phyloP scores from a whole-genome alignment of 1,140 invertebrate genomes.

The Scaptomyza montana region DNA sequence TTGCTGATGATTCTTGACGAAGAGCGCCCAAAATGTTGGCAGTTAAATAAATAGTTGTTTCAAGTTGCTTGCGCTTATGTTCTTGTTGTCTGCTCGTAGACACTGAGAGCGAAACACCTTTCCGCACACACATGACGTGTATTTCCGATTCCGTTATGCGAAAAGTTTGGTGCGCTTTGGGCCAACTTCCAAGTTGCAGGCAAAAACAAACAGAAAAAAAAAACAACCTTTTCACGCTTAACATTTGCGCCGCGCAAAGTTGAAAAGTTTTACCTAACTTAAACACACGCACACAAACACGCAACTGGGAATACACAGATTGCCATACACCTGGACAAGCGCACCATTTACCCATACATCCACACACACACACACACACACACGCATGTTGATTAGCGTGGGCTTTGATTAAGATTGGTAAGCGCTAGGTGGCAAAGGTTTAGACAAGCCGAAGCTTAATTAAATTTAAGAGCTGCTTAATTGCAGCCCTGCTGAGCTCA shows the following conservation, averaged over 20 bases:
- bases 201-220: slow-evolving; percentile 26
- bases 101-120: slow-evolving; percentile 50
- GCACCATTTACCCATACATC: slow-evolving; percentile 7
- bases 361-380: slow-evolving; percentile 32
- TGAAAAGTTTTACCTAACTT: slow-evolving; percentile 66
- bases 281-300: slow-evolving; percentile 30
- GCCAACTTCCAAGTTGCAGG: slow-evolving; percentile 55
- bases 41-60: slow-evolving; percentile 78
- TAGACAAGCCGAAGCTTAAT: slow-evolving; percentile 68
- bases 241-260: slow-evolving; percentile 73
- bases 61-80: slow-evolving; percentile 32
- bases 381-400: slow-evolving; percentile 66
- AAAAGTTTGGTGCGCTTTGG: slow-evolving; percentile 61
- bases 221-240: slow-evolving; percentile 55
- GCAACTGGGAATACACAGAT: slow-evolving; percentile 9
- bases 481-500: slow-evolving; percentile 51
- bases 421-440: slow-evolving; percentile 60
- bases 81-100: slow-evolving; percentile 28
- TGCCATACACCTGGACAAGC: slow-evolving; percentile 16
- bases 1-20: slow-evolving; percentile 33
- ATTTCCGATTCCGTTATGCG: slow-evolving; percentile 80
- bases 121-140: slow-evolving; percentile 73
- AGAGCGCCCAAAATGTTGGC: slow-evolving; percentile 53
- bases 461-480: slow-evolving; percentile 82
- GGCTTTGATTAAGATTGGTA: slow-evolving; percentile 63